Conservation (phyloP, 2,113 vertebrate species). For the Malurus melanocephalus region DNA sequence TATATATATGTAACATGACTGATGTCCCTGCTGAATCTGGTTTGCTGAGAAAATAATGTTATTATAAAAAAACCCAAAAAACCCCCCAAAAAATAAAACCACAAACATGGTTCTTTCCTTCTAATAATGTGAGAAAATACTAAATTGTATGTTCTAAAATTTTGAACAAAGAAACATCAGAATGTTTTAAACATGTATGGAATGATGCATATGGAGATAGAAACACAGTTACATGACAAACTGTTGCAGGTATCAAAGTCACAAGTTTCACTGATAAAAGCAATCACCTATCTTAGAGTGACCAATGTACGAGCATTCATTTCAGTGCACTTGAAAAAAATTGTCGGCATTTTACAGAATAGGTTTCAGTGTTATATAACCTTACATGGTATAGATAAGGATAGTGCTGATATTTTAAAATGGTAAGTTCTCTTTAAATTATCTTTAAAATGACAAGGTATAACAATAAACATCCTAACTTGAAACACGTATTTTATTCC, state of each 20-base stretch:
- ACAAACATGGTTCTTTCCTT: background rate
- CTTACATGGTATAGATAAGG: background rate
- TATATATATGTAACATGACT: background rate
- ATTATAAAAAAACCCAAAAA: background rate
- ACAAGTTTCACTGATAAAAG: background rate
- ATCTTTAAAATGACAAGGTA: background rate
- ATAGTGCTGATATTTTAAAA: background rate
- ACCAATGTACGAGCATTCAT: background rate
- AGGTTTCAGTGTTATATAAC: background rate
- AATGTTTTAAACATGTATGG: background rate
- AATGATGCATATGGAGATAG: background rate
- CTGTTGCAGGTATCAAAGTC: background rate
- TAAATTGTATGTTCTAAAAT: background rate
- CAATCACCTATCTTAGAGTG: background rate
- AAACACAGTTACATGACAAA: background rate
- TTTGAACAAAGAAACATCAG: background rate
- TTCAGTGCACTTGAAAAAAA: background rate
- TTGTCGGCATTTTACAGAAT: background rate
- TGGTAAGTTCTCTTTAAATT: too few species aligned
- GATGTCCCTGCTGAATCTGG: background rate
- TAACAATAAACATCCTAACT: background rate
- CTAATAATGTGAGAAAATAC: background rate
- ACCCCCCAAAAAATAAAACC: too few species aligned
- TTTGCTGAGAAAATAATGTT: background rate
- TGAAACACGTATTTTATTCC: background rate